Base-by-base conservation (phyloP, 1,140 invertebrate genomes). In the Sitodiplosis mosellana region DNA sequence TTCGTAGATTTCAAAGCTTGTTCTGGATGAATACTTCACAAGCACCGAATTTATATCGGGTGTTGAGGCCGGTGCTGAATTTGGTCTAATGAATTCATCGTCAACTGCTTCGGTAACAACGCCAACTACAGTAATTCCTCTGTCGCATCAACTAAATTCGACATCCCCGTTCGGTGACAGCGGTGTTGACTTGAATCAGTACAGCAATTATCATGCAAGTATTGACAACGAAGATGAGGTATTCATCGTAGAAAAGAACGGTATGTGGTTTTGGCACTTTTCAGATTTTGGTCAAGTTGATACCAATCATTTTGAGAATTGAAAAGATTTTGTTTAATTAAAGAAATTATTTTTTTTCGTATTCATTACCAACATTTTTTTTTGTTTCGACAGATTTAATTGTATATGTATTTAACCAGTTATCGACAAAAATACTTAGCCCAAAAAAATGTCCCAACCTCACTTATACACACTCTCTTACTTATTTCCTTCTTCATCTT, bases 1-100 rank as follows among this genome's bases (percentile, higher is more conserved):
- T n/a, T n/a, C n/a, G n/a, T n/a, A 88, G 84, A 82, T 78, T 52
- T 85, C 84, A 43, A 88, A 88, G 69, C 68, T 87, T 52, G 79
- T 87, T 46, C 65, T 90, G 53, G 85, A 88, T 56, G 83, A 87
- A 63, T 83, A 85, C 64, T 89, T 89, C 60, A 63, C 59, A 51
- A 64, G 59, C 53, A 59, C 59, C 0, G 60, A 64, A 38, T 64
- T 64, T 48, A 54, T 64, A 48, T 58, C 59, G 43, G 60, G 61
- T 27, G 54, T 61, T 36, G 62, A 64, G 48, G 62, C 61, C n/a
- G 59, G 60, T 22, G 59, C 56, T 33, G 59, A 59, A 6, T 60
- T 63, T 43, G 57, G 51, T 18, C 54, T 55, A 8, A 41, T 58
- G 20, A 11, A 18, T 18, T 20, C 41, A 19, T 51, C 61, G 10